Conservation (phyloP, 2,797 vertebrate species). For the Argya squamiceps region DNA sequence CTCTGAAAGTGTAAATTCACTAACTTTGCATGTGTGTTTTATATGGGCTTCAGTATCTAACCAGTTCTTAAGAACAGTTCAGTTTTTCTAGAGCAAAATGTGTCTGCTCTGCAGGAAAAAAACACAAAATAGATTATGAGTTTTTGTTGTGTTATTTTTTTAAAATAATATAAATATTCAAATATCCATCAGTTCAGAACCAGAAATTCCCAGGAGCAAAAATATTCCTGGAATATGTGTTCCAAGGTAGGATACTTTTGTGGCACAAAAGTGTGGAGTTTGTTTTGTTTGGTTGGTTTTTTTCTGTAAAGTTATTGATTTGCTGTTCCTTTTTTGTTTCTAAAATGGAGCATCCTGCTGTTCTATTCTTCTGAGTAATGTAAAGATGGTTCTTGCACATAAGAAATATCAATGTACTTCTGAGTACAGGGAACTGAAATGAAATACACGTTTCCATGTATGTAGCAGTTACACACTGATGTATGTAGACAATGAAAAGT, state of each 20-base stretch:
- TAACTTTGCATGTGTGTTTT: neutral
- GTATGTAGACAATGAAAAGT: neutral
- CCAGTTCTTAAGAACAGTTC: neutral
- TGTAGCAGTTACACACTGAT: neutral
- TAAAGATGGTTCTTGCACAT: neutral
- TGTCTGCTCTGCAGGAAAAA: neutral
- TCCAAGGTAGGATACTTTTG: neutral
- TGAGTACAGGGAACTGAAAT: neutral
- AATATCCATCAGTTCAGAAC: neutral
- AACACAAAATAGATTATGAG: neutral
- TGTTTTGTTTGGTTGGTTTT: neutral
- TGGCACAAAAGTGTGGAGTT: neutral
- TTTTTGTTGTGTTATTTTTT: accelerated
- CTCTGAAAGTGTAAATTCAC: neutral
- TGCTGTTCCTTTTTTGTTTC: neutral
- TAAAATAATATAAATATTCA: neutral
- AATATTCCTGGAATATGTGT: neutral
- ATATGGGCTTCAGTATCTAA: neutral
- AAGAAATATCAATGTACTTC: neutral
- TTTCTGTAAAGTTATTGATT: neutral
- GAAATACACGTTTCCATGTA: accelerated
- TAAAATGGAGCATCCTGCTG: neutral
- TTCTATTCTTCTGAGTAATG: neutral
- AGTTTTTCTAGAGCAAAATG: neutral
- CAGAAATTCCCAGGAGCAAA: neutral